Conservation (phyloP, 2,888 invertebrate genomes). For the Plagiodera versicolora region DNA sequence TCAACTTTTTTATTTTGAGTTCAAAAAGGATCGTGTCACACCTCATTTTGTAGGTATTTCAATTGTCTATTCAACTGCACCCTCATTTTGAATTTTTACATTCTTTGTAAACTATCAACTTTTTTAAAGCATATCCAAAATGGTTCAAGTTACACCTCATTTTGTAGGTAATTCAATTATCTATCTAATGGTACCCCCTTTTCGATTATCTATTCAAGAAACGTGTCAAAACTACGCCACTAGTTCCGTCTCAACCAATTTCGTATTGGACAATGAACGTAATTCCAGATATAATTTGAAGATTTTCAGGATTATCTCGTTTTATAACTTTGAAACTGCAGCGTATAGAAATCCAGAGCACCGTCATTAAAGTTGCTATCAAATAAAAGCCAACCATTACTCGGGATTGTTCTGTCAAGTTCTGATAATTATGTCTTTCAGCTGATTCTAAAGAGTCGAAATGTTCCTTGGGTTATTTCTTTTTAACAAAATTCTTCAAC, state of each 20-base stretch:
- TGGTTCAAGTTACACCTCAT: no score
- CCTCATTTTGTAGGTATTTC: no score
- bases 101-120: no score
- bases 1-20: not conserved
- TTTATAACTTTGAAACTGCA: not conserved
- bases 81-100: no score
- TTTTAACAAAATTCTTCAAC: no score
- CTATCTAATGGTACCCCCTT: no score
- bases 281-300: not conserved
- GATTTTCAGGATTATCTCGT: not conserved
- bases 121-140: not conserved
- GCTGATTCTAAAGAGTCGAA: not conserved
- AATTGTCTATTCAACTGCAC: no score
- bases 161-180: no score
- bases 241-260: not conserved
- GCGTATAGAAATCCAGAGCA: not conserved
- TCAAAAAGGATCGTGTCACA: no score
- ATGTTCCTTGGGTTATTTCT: constrained; percentile 67
- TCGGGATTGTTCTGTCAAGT: not conserved
- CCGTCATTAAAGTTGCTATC: not conserved
- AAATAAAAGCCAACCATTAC: not conserved
- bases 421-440: not conserved
- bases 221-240: not conserved
- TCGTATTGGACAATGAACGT: not conserved
- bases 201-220: no score